Base-by-base conservation (phyloP, 2,888 invertebrate genomes). In the Myopa testacea region DNA sequence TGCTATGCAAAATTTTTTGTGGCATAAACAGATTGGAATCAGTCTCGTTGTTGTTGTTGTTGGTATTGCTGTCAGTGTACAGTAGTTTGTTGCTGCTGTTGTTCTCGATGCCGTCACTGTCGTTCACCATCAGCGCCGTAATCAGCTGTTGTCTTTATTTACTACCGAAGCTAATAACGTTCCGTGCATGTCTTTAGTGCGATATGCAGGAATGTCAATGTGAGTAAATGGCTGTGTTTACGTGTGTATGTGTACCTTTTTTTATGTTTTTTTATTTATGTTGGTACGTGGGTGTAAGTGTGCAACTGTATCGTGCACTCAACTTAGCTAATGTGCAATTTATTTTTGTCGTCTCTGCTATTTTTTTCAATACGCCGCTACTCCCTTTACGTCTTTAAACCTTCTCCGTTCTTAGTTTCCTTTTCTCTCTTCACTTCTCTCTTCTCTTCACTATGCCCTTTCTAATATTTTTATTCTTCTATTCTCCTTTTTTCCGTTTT, bases 71-170 rank as follows among this genome's bases (percentile, higher is more conserved):
- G 40, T 45, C 8, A 10, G 50, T 26, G 26, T 26, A 26, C 26
- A 26, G 26, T 26, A 26, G 26, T 26, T 55, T 37, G 62, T 16
- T 63, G 73, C 37, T 40, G 52, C n/a, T 74, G 52, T 62, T 52
- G 67, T 38, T 26, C 16, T 16, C 37, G 16, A 26, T 26, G 67
- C 12, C 55, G 67, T 55, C 58, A 68, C 26, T 75, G 52, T 62
- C 55, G 75, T 55, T 26, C 10, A 16, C 52, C 37, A 52, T 52
- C 52, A 55, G 40, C 19, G 55, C 55, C 19, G 40, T 75, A 75
- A 75, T 75, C 75, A 67, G 55, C 38, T 55, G 67, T 75, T 65
- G 52, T 65, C 55, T 72, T 72, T 72, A 72, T 74, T 74, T 74
- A 65, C 50, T 52, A 65, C 74, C 63, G 74, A 74, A 65, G 65